Evolutionary conservation across 2,888 invertebrate species (phyloP).

Genomic region (Pseudoips prasinana): DNA sequence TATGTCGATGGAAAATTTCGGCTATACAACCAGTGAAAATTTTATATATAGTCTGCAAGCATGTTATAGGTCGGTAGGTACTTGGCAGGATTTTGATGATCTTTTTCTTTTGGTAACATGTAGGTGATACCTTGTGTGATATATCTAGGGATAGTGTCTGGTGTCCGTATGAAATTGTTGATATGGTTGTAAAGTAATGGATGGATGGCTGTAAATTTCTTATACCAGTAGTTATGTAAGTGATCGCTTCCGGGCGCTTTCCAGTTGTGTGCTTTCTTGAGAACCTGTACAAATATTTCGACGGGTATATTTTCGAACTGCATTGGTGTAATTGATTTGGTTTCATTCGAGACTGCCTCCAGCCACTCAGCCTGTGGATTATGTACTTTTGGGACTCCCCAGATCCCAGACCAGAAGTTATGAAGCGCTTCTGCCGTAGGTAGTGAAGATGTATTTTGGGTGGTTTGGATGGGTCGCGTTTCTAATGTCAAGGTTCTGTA

Average conservation of each 20-base stretch:
- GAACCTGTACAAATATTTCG: slow-evolving; percentile 5
- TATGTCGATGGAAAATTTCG: slow-evolving; percentile 18
- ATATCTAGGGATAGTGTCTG: slow-evolving; percentile 11
- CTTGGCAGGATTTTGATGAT: slow-evolving; percentile 21
- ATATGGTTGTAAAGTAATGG: slow-evolving; percentile 2
- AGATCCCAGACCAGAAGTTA: not conserved
- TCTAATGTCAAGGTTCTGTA: not conserved
- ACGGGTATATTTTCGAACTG: slow-evolving; percentile 14
- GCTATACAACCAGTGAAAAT: slow-evolving; percentile 22
- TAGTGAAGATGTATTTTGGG: not conserved
- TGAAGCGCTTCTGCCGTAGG: not conserved
- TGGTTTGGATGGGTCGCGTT: not conserved
- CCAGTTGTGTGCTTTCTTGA: slow-evolving; percentile 16
- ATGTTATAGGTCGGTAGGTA: slow-evolving; percentile 34
- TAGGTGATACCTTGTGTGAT: slow-evolving; percentile 10
- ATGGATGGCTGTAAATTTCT: slow-evolving; percentile 13
- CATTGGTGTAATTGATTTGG: slow-evolving; percentile 13
- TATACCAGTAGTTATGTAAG: slow-evolving; percentile 22
- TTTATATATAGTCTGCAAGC: slow-evolving; percentile 32
- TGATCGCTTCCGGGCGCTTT: slow-evolving; percentile 20
- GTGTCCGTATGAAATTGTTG: slow-evolving; percentile 12
- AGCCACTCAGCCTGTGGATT: slow-evolving; percentile 1
- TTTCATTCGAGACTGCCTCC: not conserved
- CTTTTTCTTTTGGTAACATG: slow-evolving; percentile 25
- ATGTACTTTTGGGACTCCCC: not conserved